phyloP scores from a whole-genome alignment of 2,888 invertebrate species.

The Chrysolina haemoptera region DNA sequence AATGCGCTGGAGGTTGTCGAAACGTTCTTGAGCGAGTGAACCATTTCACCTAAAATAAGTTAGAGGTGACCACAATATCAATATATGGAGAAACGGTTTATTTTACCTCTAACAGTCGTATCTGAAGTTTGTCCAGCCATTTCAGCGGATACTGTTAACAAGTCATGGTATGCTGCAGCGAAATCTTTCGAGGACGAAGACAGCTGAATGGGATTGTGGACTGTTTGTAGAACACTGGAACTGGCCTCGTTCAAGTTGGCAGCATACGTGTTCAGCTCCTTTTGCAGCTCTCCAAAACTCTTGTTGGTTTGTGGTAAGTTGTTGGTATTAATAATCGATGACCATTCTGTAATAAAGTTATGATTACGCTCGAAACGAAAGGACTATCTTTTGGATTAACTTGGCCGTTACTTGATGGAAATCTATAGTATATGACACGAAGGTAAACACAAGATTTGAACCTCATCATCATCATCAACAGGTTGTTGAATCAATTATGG shows the following conservation, averaged over 20 bases:
- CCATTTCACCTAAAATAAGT: conserved; percentile 78
- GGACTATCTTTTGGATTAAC: no score
- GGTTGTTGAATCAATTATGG: background rate
- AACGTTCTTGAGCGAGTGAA: conserved; percentile 88
- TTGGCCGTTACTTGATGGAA: no score
- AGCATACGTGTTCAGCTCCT: conserved; percentile 88
- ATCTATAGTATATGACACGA: no score
- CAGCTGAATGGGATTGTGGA: conserved; percentile 79
- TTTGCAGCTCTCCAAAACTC: conserved; percentile 86
- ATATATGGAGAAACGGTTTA: background rate
- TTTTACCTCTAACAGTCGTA: conserved; percentile 74
- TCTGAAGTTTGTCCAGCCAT: conserved; percentile 89
- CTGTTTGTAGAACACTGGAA: conserved; percentile 85
- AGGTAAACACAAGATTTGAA: no score
- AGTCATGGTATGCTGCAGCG: conserved; percentile 83
- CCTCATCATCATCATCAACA: no score
- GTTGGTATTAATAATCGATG: conserved; percentile 80
- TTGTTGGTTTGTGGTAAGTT: conserved; percentile 84
- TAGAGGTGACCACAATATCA: conserved; percentile 7
- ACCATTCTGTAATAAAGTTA: conserved; percentile 71
- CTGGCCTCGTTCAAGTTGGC: conserved; percentile 88
- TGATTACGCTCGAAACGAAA: background rate
- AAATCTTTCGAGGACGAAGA: conserved; percentile 85
- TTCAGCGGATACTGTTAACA: conserved; percentile 86
- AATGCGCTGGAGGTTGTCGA: conserved; percentile 90